Conservation (phyloP, 2,113 vertebrate species). For the Phylloscopus trochilus region DNA sequence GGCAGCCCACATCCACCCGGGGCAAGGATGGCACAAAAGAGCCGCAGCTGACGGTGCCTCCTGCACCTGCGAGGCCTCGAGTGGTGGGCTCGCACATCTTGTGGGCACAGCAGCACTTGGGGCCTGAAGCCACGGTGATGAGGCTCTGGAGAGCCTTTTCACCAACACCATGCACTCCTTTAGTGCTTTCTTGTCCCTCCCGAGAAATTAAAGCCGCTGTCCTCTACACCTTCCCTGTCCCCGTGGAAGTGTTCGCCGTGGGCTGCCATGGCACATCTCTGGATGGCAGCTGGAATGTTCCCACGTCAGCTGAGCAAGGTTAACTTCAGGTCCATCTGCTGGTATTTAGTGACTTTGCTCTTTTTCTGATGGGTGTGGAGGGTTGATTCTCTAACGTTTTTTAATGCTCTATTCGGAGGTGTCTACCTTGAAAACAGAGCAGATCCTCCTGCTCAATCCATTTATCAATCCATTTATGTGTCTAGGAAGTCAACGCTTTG, state of each 20-base stretch:
- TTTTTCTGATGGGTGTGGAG: neutral
- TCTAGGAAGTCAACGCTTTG: neutral
- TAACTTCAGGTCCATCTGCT: neutral
- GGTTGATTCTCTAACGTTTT: neutral
- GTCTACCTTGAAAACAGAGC: neutral
- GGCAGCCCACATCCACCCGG: neutral
- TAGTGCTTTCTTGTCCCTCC: neutral
- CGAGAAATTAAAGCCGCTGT: neutral
- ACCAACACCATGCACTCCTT: neutral
- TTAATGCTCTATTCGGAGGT: rapidly evolving
- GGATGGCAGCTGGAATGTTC: neutral
- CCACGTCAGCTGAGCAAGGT: too few species aligned
- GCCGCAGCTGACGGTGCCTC: neutral
- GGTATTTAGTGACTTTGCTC: neutral
- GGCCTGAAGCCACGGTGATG: rapidly evolving
- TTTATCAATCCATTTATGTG: neutral
- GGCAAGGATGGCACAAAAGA: neutral
- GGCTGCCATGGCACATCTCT: neutral
- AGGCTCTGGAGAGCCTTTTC: neutral
- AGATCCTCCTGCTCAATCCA: neutral
- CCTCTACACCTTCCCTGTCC: neutral
- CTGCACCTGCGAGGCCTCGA: rapidly evolving
- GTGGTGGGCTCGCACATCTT: neutral
- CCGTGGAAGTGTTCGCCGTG: neutral
- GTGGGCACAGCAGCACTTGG: neutral